Percentiles rank a stretch among this genome's conserved stretches.
phyloP scores from a whole-genome alignment of 2,888 invertebrate species.

The Ypsolopha scabrella region DNA sequence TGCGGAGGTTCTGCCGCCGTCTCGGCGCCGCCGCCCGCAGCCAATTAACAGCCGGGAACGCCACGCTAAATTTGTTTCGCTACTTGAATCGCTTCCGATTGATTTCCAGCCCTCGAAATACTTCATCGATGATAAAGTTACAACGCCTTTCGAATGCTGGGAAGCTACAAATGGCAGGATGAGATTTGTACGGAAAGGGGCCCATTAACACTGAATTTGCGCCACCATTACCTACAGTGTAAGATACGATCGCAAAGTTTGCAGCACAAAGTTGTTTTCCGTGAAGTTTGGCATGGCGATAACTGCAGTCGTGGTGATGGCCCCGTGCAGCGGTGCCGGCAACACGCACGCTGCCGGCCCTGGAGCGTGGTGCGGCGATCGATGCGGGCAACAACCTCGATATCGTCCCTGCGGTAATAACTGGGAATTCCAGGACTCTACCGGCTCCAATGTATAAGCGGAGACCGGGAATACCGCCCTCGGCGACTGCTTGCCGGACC shows the following conservation, averaged over 20 bases:
- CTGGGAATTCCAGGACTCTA: constrained; percentile 58
- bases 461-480: constrained; percentile 45
- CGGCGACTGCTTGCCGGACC: constrained; percentile 39
- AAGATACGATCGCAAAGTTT: not conserved
- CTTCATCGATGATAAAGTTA: constrained; percentile 16
- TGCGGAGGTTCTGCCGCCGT: constrained; percentile 69
- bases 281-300: not conserved
- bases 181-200: not conserved
- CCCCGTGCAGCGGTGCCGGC: constrained; percentile 41
- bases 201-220: too few species aligned
- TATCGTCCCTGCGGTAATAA: constrained; percentile 51
- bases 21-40: constrained; percentile 69
- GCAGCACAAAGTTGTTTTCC: not conserved
- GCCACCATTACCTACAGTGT: too few species aligned
- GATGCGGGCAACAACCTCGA: constrained; percentile 64
- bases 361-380: constrained; percentile 38
- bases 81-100: constrained; percentile 64
- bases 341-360: constrained; percentile 26
- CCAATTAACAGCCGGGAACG: constrained; percentile 66
- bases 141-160: not conserved
- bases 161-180: not conserved
- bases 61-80: constrained; percentile 63
- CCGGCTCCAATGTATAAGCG: constrained; percentile 29
- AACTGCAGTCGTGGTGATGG: constrained; percentile 41
- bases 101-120: constrained; percentile 51